Conservation (phyloP, 2,888 invertebrate genomes). For the Agonopterix heracliana region DNA sequence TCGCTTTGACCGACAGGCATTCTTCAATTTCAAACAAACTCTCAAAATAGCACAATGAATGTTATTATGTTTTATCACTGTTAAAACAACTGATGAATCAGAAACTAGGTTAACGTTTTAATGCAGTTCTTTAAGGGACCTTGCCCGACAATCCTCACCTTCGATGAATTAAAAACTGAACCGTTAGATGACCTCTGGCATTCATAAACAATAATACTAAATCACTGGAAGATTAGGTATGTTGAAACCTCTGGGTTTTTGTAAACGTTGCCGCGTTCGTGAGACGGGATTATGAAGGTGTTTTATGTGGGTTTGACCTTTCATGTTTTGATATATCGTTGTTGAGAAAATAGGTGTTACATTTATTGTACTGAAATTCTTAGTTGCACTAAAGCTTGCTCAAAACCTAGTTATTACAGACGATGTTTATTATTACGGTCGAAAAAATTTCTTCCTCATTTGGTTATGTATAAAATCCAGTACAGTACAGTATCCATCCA, state of each 20-base stretch:
- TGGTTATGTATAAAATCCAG: no score
- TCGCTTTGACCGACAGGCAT: conserved; percentile 21
- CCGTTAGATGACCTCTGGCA: conserved; percentile 37
- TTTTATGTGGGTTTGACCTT: background rate
- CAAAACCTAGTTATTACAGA: no score
- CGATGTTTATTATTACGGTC: no score
- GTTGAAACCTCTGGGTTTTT: conserved; percentile 25
- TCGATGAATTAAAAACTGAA: conserved; percentile 35
- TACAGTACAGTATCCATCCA: background rate
- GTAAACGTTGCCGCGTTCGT: conserved; percentile 25
- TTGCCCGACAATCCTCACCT: conserved; percentile 47
- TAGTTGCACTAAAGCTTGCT: no score
- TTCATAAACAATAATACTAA: conserved; percentile 46
- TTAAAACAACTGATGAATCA: no score
- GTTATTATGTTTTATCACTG: no score
- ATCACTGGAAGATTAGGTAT: conserved; percentile 39
- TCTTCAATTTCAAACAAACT: conserved; percentile 21
- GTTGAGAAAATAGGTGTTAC: no score
- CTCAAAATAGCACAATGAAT: conserved; percentile 20
- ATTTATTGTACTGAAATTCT: no score
- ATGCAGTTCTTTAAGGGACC: conserved; percentile 21
- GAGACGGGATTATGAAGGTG: background rate
- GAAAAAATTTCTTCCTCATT: no score
- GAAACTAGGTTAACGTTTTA: conserved; percentile 28
- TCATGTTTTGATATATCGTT: no score